Evolutionary conservation across 30 jellyfish, hydroid and myxozoan species (phyloP).

Genomic region (Cassiopea andromeda): DNA sequence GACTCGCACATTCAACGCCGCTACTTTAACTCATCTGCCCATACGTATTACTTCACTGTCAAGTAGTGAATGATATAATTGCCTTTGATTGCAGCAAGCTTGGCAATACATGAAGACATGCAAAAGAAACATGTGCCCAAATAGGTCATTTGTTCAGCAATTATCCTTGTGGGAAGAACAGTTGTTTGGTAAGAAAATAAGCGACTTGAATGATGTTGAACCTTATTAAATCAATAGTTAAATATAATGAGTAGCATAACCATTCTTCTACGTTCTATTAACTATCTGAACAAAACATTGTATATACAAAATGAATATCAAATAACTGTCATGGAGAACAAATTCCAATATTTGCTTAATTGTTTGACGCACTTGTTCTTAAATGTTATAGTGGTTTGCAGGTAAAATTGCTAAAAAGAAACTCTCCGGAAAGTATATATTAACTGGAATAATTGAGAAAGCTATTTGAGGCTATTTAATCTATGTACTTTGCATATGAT

Average conservation of each 20-base stretch:
- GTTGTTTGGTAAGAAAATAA: slow-evolving; percentile 63
- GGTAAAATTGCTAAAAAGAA: too few relatives aligned
- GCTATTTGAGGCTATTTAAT: too few relatives aligned
- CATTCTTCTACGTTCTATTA: neutral
- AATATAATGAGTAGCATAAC: neutral
- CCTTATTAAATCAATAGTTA: neutral
- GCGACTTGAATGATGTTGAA: slow-evolving; percentile 17
- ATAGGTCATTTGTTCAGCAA: slow-evolving; percentile 61
- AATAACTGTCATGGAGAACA: neutral
- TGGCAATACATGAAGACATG: slow-evolving; percentile 48
- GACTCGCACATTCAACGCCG: too few relatives aligned
- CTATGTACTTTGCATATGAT: too few relatives aligned
- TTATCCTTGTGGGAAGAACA: slow-evolving; percentile 74
- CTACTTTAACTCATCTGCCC: too few relatives aligned
- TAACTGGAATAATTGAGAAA: too few relatives aligned
- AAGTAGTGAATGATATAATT: too few relatives aligned
- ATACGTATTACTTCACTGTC: too few relatives aligned
- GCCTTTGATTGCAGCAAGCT: slow-evolving; percentile 31
- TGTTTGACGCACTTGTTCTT: too few relatives aligned
- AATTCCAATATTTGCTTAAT: too few relatives aligned
- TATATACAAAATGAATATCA: neutral
- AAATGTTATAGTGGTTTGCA: too few relatives aligned
- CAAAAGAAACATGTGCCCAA: slow-evolving; percentile 75
- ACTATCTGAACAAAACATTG: neutral
- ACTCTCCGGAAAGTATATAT: too few relatives aligned